These are phyloP conservation scores for Glaucopsyche alexis DNA, from an alignment of 2,888 invertebrate species.

Conservation along the genomic window DNA sequence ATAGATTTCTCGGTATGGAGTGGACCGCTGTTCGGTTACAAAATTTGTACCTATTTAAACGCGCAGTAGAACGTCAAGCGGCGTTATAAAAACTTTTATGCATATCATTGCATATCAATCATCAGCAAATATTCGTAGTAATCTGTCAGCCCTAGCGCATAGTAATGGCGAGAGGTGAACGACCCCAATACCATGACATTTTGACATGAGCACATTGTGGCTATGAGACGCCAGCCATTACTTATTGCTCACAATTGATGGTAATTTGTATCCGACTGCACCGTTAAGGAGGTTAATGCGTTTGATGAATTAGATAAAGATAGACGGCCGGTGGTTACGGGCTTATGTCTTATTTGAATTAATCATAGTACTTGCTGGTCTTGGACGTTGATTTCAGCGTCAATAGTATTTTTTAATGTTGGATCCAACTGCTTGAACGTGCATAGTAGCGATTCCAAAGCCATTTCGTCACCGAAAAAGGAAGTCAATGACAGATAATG, in stretches of 20 bases:
- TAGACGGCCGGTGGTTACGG: background rate
- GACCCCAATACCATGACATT: conserved; percentile 38
- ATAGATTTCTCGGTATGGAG: too few relatives aligned
- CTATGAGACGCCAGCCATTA: conserved; percentile 26
- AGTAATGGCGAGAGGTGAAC: conserved; percentile 31
- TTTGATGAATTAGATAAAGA: conserved; percentile 11
- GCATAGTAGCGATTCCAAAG: too few relatives aligned
- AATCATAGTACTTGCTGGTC: background rate
- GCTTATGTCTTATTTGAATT: background rate
- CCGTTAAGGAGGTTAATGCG: conserved; percentile 8
- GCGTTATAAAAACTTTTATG: background rate
- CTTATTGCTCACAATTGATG: conserved; percentile 33
- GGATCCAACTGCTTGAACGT: background rate
- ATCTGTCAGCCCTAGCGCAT: conserved; percentile 28
- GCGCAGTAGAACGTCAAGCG: too few relatives aligned
- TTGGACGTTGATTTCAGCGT: background rate
- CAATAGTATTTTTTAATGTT: background rate
- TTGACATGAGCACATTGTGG: conserved; percentile 37
- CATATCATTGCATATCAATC: background rate
- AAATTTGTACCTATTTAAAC: background rate
- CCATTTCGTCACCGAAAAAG: too few relatives aligned
- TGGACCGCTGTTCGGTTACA: background rate
- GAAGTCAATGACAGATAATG: too few relatives aligned
- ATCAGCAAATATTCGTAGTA: background rate
- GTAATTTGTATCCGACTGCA: conserved; percentile 25